Conservation (phyloP, 2,113 vertebrate species). For the Anhinga rufa region DNA sequence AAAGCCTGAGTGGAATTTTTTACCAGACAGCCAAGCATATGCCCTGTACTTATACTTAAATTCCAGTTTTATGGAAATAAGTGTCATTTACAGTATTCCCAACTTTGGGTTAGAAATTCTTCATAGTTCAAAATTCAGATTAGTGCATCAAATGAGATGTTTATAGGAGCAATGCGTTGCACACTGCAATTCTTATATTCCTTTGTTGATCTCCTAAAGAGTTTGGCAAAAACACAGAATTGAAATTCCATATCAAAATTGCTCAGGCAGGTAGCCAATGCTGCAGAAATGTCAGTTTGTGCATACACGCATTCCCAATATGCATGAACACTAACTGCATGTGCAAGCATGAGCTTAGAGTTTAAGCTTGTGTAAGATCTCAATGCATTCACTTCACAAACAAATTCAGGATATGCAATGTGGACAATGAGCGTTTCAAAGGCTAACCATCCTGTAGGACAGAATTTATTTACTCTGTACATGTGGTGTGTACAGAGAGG, state of each 20-base stretch:
- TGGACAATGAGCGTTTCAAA: neutral
- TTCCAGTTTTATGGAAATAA: slow-evolving; percentile 1
- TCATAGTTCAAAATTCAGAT: neutral
- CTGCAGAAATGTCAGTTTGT: neutral
- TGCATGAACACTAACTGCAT: neutral
- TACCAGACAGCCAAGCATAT: slow-evolving; percentile 36
- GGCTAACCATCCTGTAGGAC: neutral
- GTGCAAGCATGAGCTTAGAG: neutral
- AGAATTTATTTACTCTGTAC: neutral
- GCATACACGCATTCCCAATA: neutral
- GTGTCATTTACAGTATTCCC: neutral
- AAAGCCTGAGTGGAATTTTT: slow-evolving; percentile 40
- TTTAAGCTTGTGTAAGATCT: neutral
- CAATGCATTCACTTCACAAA: neutral
- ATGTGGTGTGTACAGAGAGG: neutral
- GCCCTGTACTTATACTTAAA: slow-evolving; percentile 7
- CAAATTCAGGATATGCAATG: neutral
- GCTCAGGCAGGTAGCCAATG: neutral
- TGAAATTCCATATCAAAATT: neutral
- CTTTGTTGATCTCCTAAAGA: neutral
- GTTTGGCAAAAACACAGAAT: neutral
- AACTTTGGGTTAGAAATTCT: neutral
- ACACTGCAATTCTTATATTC: neutral
- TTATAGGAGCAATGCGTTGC: neutral
- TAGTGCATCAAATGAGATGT: neutral